phyloP scores from a whole-genome alignment of 2,797 vertebrate species.

The Myiothlypis coronata region DNA sequence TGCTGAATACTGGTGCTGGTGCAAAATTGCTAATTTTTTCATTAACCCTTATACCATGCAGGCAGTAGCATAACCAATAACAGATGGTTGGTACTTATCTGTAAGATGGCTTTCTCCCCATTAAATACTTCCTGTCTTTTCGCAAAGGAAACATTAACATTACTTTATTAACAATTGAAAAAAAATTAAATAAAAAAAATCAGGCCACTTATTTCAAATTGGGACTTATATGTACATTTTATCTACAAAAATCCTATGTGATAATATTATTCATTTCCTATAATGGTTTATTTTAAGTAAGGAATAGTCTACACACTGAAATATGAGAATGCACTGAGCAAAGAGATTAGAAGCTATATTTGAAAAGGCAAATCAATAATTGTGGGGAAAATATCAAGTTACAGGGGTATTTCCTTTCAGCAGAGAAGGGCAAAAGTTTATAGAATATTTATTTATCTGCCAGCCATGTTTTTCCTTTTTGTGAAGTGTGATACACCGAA shows the following conservation, averaged over 20 bases:
- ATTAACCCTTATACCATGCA: background rate
- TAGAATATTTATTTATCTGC: background rate
- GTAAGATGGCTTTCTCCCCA: background rate
- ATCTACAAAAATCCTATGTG: background rate
- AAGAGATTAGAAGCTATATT: background rate
- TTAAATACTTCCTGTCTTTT: constrained; percentile 3
- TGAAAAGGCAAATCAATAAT: background rate
- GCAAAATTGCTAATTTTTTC: background rate
- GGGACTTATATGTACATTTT: background rate
- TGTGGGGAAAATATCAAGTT: background rate
- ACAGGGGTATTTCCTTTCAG: background rate
- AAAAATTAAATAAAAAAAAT: background rate
- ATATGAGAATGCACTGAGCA: background rate
- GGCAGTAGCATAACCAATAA: background rate
- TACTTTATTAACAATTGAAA: background rate
- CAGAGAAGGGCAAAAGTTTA: background rate
- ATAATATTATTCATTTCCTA: background rate
- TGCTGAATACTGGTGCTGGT: background rate
- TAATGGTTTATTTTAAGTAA: background rate
- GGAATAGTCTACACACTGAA: background rate
- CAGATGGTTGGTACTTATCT: background rate
- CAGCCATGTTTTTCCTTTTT: background rate
- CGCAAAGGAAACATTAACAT: background rate
- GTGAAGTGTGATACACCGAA: background rate
- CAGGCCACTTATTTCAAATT: background rate